phyloP scores from a whole-genome alignment of 2,113 vertebrate species.

The Agapornis roseicollis region DNA sequence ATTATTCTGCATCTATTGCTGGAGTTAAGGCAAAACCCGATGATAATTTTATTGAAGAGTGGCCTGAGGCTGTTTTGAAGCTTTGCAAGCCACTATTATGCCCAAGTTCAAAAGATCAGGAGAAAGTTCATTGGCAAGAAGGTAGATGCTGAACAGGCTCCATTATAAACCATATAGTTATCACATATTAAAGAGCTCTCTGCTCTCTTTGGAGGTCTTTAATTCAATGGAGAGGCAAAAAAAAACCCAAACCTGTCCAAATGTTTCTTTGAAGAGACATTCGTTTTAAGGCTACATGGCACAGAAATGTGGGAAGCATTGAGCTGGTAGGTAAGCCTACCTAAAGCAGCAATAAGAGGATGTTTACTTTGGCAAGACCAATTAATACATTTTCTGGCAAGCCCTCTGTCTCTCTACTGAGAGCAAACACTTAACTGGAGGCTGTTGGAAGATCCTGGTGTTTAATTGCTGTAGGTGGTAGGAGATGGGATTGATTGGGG shows the following conservation, averaged over 20 bases:
- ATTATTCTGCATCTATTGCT: slow-evolving; percentile 33
- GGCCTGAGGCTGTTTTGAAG: slow-evolving; percentile 46
- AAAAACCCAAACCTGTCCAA: neutral
- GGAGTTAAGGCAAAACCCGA: slow-evolving; percentile 15
- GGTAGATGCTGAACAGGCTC: neutral
- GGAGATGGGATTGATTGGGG: neutral
- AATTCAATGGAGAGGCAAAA: neutral
- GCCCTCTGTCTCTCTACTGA: neutral
- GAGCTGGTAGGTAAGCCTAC: neutral
- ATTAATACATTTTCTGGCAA: neutral
- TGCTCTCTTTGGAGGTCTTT: neutral
- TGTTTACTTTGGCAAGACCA: neutral
- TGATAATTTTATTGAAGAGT: slow-evolving; percentile 47
- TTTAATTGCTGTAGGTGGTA: neutral
- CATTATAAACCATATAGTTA: slow-evolving; percentile 8
- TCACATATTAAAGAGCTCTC: neutral
- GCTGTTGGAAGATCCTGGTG: neutral
- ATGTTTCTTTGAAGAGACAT: neutral
- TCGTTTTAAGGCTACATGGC: neutral
- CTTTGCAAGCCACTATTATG: slow-evolving; percentile 2
- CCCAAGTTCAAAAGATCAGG: neutral
- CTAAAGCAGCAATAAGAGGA: neutral
- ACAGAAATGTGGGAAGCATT: neutral
- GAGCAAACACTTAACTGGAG: neutral
- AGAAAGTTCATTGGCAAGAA: slow-evolving; percentile 14